Evolutionary conservation across 2,888 invertebrate species (phyloP), one percentile per base, ranked within the genome.

Genomic region (Cerastis rubricosa): DNA sequence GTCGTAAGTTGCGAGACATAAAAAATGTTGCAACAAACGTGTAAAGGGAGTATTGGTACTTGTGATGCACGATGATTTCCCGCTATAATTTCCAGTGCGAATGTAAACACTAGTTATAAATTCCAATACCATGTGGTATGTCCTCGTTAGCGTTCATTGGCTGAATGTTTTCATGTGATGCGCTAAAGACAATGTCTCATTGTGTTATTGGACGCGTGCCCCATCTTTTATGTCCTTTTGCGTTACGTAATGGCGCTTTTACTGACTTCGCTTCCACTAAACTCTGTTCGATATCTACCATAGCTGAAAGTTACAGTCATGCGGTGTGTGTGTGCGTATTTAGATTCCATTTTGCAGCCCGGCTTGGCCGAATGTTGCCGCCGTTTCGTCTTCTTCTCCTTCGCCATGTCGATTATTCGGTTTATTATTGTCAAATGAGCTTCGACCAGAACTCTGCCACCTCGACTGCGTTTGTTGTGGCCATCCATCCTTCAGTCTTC

Each of bases 101-200:
- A 61, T 35, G 43, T 78, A 61, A 76, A 78, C 68, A 77, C 35
- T 49, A 4, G 8, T 29, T 22, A 14, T 35, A 78, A 4, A 51
- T 64, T 25, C 61, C 45, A 45, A 35, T 76, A 14, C 63, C 25
- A 14, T 68, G 45, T 77, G 78, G 66, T 59, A 61, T 77, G 78
- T 12, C 29, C 61, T 78, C 68, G 51, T 69, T 68, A 78, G 17
- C 45, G 51, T 61, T 45, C 19, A 68, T 51, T 78, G 17, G 76
- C 61, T 45, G 78, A 61, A 51, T 63, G 29, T 61, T 63, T 77
- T 43, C 25, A 68, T 77, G 29, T 35, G 49, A 17, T 35, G 17
- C 17, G 25, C 45, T 68, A 35, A 25, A 61, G 19, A 77, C 43
- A 43, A 35, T 45, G 35, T 76, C 43, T 19, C 45, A 35, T 51